Conservation (phyloP, 2,888 invertebrate species). For the Micoletzkya japonica region DNA sequence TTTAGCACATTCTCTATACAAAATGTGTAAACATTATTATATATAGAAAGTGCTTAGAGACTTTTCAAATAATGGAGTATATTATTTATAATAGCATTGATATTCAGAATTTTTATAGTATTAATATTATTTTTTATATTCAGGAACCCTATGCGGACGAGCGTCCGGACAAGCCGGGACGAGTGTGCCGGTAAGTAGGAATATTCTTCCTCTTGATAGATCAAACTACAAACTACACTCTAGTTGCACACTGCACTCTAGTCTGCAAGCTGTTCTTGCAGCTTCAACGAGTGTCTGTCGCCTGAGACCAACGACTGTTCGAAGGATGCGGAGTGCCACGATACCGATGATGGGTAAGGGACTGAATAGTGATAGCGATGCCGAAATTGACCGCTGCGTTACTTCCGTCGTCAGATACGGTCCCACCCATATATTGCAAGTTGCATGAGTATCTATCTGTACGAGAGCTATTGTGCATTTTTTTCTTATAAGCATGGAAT, state of each 20-base stretch:
- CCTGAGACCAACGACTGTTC: conserved; percentile 50
- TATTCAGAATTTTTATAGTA: no score
- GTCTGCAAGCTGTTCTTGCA: not conserved
- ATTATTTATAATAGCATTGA: no score
- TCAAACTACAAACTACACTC: not conserved
- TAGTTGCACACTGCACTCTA: no score
- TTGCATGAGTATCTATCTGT: not conserved
- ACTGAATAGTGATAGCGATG: no score
- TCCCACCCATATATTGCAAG: no score
- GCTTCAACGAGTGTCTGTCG: conserved; percentile 36
- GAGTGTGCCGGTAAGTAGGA: conserved; percentile 39
- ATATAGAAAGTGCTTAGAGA: no score
- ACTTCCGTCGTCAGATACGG: no score
- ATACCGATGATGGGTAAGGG: conserved; percentile 55
- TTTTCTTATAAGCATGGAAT: not conserved
- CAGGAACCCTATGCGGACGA: conserved; percentile 43
- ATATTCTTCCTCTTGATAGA: not conserved
- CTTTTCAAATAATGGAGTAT: no score
- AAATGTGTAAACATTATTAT: no score
- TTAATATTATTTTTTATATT: no score
- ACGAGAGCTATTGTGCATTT: not conserved
- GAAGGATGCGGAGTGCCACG: conserved; percentile 58
- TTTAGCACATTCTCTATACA: no score
- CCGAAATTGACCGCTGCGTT: no score
- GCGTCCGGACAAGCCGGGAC: conserved; percentile 44